These are phyloP conservation scores for Procavia capensis DNA, from an alignment of 2,113 vertebrate genomes.

Conservation along the genomic window DNA sequence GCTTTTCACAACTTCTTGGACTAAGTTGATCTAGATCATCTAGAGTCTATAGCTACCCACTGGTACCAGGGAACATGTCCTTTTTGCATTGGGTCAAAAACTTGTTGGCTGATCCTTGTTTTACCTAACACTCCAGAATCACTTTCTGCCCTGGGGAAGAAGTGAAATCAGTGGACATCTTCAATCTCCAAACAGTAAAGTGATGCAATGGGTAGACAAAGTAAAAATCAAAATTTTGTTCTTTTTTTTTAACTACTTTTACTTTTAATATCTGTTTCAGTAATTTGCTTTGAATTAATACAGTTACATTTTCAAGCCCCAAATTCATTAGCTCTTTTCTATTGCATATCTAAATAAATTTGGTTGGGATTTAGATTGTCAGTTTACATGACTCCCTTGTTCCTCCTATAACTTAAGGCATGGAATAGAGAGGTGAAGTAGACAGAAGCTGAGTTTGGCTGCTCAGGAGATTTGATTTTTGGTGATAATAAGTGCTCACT, in stretches of 20 bases:
- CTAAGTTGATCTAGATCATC: background rate
- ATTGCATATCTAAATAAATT: background rate
- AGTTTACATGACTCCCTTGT: background rate
- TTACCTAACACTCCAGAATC: background rate
- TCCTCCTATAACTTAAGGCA: background rate
- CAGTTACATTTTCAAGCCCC: background rate
- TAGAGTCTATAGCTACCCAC: background rate
- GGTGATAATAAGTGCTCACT: background rate
- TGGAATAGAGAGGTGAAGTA: rapidly evolving
- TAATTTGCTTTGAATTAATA: background rate
- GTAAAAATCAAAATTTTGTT: background rate
- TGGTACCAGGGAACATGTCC: background rate
- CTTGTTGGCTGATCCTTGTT: background rate
- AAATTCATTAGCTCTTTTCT: background rate
- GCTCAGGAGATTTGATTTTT: background rate
- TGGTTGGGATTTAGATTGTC: background rate
- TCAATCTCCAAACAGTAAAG: background rate
- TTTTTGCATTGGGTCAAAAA: background rate
- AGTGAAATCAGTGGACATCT: background rate
- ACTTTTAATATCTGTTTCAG: background rate
- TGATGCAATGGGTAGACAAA: background rate
- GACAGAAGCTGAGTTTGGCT: no score
- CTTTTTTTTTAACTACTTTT: background rate
- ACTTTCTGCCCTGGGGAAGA: background rate
- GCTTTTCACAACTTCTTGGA: background rate